A percentile compares a stretch with the other conserved stretches of the same genome.
phyloP scores from a whole-genome alignment of 2,113 vertebrate genomes.

The Antechinus stuartii region DNA sequence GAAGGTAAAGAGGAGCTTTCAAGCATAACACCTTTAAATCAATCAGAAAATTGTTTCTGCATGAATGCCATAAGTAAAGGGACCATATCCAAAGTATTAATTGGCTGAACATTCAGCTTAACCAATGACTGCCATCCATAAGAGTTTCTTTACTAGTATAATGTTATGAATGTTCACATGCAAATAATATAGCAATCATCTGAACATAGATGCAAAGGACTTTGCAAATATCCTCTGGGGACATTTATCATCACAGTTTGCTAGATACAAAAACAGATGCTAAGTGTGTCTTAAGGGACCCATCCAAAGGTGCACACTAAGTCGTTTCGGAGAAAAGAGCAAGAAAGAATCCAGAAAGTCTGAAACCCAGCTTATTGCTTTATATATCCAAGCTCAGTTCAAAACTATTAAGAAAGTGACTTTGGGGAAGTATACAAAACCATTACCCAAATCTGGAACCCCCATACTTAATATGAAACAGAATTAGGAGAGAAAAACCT shows the following conservation, averaged over 20 bases:
- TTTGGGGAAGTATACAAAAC: not conserved
- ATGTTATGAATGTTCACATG: conserved; percentile 11
- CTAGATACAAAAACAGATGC: conserved; percentile 15
- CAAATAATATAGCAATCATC: conserved; percentile 25
- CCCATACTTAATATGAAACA: not conserved
- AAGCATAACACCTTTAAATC: not conserved
- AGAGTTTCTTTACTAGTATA: conserved; percentile 30
- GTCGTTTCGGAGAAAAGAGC: not conserved
- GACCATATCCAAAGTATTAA: conserved; percentile 3
- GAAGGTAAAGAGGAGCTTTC: not conserved
- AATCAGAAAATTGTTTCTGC: not conserved
- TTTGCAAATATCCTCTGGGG: not conserved
- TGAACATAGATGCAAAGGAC: conserved; percentile 7
- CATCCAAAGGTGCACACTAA: conserved; percentile 15
- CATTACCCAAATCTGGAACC: not conserved
- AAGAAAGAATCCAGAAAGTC: not conserved
- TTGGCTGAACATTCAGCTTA: conserved; percentile 24
- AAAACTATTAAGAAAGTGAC: not conserved
- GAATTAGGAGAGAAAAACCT: conserved; percentile 30
- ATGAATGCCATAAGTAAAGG: not conserved
- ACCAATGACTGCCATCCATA: conserved; percentile 7
- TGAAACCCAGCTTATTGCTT: not conserved
- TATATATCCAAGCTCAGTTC: not conserved
- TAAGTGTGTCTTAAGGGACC: conserved; percentile 16
- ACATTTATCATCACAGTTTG: conserved; percentile 1